Evolutionary conservation across 30 jellyfish, hydroid and myxozoan genomes (phyloP).

Genomic region (Chironex yamaguchii): DNA sequence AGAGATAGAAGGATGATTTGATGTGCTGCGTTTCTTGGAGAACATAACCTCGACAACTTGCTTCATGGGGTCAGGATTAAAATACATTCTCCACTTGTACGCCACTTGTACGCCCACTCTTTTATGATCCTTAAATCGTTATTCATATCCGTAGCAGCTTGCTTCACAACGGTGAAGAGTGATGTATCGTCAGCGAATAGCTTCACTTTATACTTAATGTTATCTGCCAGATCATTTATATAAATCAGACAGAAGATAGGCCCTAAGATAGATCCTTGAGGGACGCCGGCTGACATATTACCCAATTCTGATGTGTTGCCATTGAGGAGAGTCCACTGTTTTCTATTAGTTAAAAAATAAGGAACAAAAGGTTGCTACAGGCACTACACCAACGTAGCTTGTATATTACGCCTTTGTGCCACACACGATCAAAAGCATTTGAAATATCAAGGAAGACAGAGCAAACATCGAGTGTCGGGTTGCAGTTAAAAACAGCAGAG

Average conservation of each 20-base stretch:
- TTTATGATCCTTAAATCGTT: background rate
- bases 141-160: slow-evolving; percentile 35
- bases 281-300: slow-evolving; percentile 38
- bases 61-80: slow-evolving; percentile 64
- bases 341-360: slow-evolving; percentile 12
- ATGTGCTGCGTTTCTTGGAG: slow-evolving; percentile 20
- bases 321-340: slow-evolving; percentile 5
- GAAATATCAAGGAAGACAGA: slow-evolving; percentile 58
- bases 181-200: slow-evolving; percentile 42
- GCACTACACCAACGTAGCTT: no score
- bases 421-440: slow-evolving; percentile 66
- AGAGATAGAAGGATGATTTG: slow-evolving; percentile 22
- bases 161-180: slow-evolving; percentile 31
- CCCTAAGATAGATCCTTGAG: slow-evolving; percentile 57
- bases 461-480: slow-evolving; percentile 63
- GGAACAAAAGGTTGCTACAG: background rate
- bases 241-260: slow-evolving; percentile 30
- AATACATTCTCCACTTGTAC: slow-evolving; percentile 46
- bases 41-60: slow-evolving; percentile 64
- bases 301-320: slow-evolving; percentile 46
- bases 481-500: slow-evolving; percentile 50
- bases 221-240: slow-evolving; percentile 43
- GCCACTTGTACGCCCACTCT: background rate
- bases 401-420: slow-evolving; percentile 53
- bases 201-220: slow-evolving; percentile 2